phyloP scores from a whole-genome alignment of 2,797 vertebrate genomes.

The Serranus cabrilla region DNA sequence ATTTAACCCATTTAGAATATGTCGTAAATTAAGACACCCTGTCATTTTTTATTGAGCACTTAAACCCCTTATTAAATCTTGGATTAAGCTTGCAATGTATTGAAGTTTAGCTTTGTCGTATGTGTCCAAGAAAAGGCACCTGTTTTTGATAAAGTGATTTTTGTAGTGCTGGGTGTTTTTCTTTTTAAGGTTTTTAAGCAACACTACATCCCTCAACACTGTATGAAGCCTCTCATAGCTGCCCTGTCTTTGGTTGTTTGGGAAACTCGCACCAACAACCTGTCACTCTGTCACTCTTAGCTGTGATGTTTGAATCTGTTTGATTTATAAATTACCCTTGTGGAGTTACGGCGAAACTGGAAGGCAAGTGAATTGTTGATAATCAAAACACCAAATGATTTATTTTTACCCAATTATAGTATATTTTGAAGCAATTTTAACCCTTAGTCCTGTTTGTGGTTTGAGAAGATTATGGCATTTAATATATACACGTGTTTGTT shows the following conservation, averaged over 20 bases:
- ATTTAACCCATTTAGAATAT: constrained; percentile 1
- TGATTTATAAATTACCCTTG: constrained; percentile 26
- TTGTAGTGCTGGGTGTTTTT: constrained; percentile 61
- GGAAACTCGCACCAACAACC: constrained; percentile 23
- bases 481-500: constrained; percentile 79
- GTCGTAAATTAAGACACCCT: constrained; percentile 1
- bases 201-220: constrained; percentile 83
- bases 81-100: constrained; percentile 92
- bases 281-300: constrained; percentile 23
- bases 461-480: constrained; percentile 77
- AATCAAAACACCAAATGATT: constrained; percentile 77
- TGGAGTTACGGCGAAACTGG: constrained; percentile 67
- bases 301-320: constrained; percentile 42
- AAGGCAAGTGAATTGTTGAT: constrained; percentile 65
- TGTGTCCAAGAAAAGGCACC: constrained; percentile 84
- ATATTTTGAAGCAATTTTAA: constrained; percentile 68
- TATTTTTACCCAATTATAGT: constrained; percentile 66
- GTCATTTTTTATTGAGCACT: constrained; percentile 59
- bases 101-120: constrained; percentile 52
- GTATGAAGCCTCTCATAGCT: constrained; percentile 60
- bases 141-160: constrained; percentile 67
- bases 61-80: constrained; percentile 45
- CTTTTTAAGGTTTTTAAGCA: constrained; percentile 25
- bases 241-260: constrained; percentile 35
- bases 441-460: constrained; percentile 69